These are phyloP conservation scores for Boloria selene DNA, from an alignment of 2,888 invertebrate species.

Conservation along the genomic window DNA sequence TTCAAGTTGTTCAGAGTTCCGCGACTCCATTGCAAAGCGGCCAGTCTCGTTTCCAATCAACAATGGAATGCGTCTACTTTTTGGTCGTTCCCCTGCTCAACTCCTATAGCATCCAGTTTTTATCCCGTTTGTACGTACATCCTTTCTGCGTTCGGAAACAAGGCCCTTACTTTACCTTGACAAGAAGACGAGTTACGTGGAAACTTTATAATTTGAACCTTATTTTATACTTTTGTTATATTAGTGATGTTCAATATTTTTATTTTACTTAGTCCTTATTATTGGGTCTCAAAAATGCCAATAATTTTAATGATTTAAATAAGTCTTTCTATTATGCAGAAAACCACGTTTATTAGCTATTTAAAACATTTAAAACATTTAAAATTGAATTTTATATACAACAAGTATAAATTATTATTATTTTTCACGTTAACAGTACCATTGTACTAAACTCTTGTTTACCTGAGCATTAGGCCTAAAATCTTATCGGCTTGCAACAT, in stretches of 20 bases:
- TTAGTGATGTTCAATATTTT: slow-evolving; percentile 28
- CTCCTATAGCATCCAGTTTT: slow-evolving; percentile 42
- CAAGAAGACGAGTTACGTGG: slow-evolving; percentile 55
- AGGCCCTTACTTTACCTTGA: slow-evolving; percentile 55
- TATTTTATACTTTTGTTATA: not conserved
- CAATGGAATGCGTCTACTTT: slow-evolving; percentile 77
- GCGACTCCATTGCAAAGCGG: slow-evolving; percentile 70
- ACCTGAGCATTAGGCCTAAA: too few relatives aligned
- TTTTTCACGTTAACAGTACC: too few relatives aligned
- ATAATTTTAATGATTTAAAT: not conserved
- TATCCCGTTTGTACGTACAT: slow-evolving; percentile 41
- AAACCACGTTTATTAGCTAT: too few relatives aligned
- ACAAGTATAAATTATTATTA: too few relatives aligned
- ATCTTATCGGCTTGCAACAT: too few relatives aligned
- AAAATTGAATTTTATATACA: too few relatives aligned
- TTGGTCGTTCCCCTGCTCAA: slow-evolving; percentile 56
- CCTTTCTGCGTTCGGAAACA: slow-evolving; percentile 59
- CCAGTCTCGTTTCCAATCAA: slow-evolving; percentile 76
- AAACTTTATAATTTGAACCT: slow-evolving; percentile 16
- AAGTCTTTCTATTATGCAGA: too few relatives aligned
- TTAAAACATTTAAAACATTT: too few relatives aligned
- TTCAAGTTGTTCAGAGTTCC: slow-evolving; percentile 49
- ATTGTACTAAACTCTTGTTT: too few relatives aligned
- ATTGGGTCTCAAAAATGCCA: not conserved
- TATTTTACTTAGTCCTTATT: not conserved